These are phyloP conservation scores for Tautogolabrus adspersus DNA, from an alignment of 2,113 vertebrate genomes.

Conservation along the genomic window DNA sequence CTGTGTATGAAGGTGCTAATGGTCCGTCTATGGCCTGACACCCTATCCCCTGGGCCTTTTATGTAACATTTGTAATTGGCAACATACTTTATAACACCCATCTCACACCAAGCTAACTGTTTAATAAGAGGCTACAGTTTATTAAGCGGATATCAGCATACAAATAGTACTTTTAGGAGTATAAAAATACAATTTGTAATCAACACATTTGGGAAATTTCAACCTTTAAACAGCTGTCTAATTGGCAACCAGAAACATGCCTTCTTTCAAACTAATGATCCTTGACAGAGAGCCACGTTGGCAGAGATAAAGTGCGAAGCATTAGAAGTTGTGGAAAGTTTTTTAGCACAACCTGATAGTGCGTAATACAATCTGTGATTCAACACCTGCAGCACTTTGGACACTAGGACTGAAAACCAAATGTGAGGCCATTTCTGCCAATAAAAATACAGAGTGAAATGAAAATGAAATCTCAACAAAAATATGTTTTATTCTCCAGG, in stretches of 20 bases:
- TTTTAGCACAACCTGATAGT: slow-evolving; percentile 23
- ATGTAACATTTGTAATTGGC: slow-evolving; percentile 70
- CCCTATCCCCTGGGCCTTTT: slow-evolving; percentile 52
- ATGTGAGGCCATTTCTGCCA: neutral
- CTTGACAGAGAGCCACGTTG: slow-evolving; percentile 23
- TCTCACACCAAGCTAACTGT: slow-evolving; percentile 23
- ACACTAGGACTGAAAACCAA: neutral
- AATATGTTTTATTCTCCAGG: too few relatives aligned
- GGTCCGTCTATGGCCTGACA: slow-evolving; percentile 41
- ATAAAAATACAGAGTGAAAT: neutral
- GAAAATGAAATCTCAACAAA: neutral
- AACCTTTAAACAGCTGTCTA: neutral
- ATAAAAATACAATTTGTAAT: neutral
- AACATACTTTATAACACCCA: slow-evolving; percentile 54
- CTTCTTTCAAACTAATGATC: neutral
- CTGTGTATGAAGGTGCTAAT: slow-evolving; percentile 22
- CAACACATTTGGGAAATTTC: neutral
- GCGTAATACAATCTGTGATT: slow-evolving; percentile 50
- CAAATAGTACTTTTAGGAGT: neutral
- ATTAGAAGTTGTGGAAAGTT: slow-evolving; percentile 13
- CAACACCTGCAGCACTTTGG: slow-evolving; percentile 4
- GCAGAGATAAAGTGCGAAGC: slow-evolving; percentile 23
- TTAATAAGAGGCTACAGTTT: slow-evolving; percentile 16
- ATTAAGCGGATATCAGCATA: neutral
- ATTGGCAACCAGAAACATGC: neutral